phyloP scores from a whole-genome alignment of 2,113 vertebrate genomes.

The Brachyistius frenatus region DNA sequence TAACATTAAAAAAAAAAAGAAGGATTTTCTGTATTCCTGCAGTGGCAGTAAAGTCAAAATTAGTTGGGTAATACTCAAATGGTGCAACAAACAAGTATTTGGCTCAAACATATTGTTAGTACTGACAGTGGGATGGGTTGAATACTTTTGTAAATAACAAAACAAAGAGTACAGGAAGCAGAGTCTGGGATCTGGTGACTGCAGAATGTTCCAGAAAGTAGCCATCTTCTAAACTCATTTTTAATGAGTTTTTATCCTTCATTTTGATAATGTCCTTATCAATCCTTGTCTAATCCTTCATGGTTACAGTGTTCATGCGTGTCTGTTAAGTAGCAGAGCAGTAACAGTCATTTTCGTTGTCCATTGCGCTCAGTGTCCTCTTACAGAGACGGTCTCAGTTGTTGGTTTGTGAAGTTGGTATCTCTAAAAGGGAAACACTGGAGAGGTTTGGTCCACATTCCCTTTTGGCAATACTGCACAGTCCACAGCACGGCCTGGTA shows the following conservation, averaged over 20 bases:
- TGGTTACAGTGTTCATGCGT: constrained; percentile 47
- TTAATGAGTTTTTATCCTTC: constrained; percentile 76
- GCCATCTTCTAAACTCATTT: constrained; percentile 29
- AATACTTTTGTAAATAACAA: constrained; percentile 55
- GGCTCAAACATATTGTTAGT: constrained; percentile 57
- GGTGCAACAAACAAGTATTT: constrained; percentile 57
- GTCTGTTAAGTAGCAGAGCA: constrained; percentile 14
- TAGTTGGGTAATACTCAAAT: constrained; percentile 59
- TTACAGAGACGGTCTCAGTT: constrained; percentile 32
- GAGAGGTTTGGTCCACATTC: constrained; percentile 15
- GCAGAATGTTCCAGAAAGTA: constrained; percentile 39
- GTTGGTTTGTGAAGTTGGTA: constrained; percentile 14
- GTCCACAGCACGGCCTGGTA: constrained; percentile 66
- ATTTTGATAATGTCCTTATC: constrained; percentile 60
- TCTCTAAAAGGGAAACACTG: constrained; percentile 29
- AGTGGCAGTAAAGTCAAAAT: constrained; percentile 62
- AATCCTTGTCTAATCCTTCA: constrained; percentile 66
- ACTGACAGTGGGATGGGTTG: constrained; percentile 37
- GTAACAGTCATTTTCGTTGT: constrained; percentile 36
- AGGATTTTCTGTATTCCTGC: constrained; percentile 57
- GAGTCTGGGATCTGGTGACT: constrained; percentile 27
- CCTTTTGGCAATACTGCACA: constrained; percentile 29
- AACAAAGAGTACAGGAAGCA: constrained; percentile 31
- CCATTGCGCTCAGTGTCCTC: constrained; percentile 47
- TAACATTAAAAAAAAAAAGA: constrained; percentile 53